Evolutionary conservation across 2,888 invertebrate genomes (phyloP).

Genomic region (Esperia sulphurella): DNA sequence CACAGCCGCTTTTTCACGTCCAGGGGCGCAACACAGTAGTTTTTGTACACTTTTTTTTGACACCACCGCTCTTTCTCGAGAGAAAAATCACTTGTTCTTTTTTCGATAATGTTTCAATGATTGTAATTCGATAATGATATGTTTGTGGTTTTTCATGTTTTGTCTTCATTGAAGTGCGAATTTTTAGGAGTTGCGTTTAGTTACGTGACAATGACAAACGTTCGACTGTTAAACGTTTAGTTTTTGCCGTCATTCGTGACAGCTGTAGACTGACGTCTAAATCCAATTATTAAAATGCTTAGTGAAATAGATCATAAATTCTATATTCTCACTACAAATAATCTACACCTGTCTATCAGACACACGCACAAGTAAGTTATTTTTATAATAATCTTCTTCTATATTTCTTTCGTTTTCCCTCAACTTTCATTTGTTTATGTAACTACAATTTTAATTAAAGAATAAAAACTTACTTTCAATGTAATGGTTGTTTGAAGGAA

Average conservation of each 20-base stretch:
- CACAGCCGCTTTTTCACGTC: slow-evolving; percentile 48
- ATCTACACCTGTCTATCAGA: too few species aligned
- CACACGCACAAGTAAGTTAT: too few species aligned
- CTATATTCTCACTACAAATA: too few species aligned
- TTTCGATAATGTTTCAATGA: slow-evolving; percentile 11
- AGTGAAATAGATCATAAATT: too few species aligned
- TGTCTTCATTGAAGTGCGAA: slow-evolving; percentile 18
- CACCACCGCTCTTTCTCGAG: slow-evolving; percentile 17
- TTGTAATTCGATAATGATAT: slow-evolving; percentile 20
- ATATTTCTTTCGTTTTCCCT: too few species aligned
- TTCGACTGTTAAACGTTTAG: not conserved
- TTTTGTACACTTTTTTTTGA: slow-evolving; percentile 31
- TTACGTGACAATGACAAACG: slow-evolving; percentile 6
- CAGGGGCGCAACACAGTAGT: slow-evolving; percentile 50
- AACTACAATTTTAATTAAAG: too few species aligned
- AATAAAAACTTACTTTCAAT: too few species aligned
- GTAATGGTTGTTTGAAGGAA: too few species aligned
- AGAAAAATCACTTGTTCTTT: slow-evolving; percentile 8
- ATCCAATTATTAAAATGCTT: too few species aligned
- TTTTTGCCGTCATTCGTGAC: not conserved
- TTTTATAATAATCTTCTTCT: too few species aligned
- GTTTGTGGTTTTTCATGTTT: slow-evolving; percentile 32
- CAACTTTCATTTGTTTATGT: too few species aligned
- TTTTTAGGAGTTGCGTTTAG: slow-evolving; percentile 19
- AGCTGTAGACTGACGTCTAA: not conserved